A percentile compares a stretch with the other conserved stretches of the same genome.
phyloP scores from a whole-genome alignment of 2,888 invertebrate genomes.

The Sinodicranocentrus sp. region DNA sequence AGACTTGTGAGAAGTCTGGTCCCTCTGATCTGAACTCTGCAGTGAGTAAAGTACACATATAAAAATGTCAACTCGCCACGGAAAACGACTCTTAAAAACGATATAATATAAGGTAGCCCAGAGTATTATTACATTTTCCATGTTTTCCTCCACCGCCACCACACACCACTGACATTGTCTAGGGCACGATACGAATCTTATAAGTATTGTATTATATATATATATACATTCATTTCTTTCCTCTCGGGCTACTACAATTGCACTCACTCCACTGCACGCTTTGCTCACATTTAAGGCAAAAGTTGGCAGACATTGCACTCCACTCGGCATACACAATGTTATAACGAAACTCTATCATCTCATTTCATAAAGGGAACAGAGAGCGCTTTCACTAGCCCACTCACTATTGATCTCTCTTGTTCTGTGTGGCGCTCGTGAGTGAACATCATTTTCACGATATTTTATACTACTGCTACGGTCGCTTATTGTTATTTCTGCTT shows the following conservation, averaged over 20 bases:
- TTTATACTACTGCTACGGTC: too few species aligned
- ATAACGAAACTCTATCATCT: not conserved
- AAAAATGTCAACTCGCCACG: constrained; percentile 11
- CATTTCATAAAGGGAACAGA: not conserved
- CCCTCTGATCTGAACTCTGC: not conserved
- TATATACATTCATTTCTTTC: too few species aligned
- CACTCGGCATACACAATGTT: not conserved
- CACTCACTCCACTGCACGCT: not conserved
- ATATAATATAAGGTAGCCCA: too few species aligned
- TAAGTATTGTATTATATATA: too few species aligned
- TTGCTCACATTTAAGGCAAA: not conserved
- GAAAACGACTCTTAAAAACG: too few species aligned
- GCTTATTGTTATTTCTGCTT: too few species aligned
- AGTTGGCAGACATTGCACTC: constrained; percentile 10
- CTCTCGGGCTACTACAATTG: constrained; percentile 6
- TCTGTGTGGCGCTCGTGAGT: not conserved
- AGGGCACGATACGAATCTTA: too few species aligned
- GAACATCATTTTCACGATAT: too few species aligned
- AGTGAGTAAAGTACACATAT: not conserved
- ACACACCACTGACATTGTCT: too few species aligned
- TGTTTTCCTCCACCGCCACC: too few species aligned
- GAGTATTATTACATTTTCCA: too few species aligned
- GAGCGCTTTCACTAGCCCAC: constrained; percentile 14
- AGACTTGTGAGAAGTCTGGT: too few species aligned
- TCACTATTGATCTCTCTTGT: constrained; percentile 17